phyloP scores from a whole-genome alignment of 2,888 invertebrate species.

The Lepas anatifera region DNA sequence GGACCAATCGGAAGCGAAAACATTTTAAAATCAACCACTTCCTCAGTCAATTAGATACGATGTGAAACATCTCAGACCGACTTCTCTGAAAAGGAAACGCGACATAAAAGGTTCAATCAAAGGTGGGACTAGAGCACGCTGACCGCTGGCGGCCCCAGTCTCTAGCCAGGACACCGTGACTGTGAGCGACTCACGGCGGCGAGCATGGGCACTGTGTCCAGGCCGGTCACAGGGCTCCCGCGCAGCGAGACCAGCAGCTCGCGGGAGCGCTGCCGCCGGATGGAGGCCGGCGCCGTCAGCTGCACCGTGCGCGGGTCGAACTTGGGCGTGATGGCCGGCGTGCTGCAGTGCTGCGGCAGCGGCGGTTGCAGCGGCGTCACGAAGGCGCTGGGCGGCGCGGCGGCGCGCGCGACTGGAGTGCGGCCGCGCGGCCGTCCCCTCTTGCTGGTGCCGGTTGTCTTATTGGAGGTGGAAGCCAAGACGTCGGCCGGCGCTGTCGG shows the following conservation, averaged over 20 bases:
- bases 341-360: background rate
- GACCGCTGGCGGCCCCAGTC: too few relatives aligned
- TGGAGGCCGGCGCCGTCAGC: background rate
- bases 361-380: background rate
- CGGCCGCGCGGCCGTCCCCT: background rate
- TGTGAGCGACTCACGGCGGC: too few relatives aligned
- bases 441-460: background rate
- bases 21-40: too few relatives aligned
- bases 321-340: conserved; percentile 3
- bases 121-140: too few relatives aligned
- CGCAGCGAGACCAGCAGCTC: conserved; percentile 8
- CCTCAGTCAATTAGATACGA: too few relatives aligned
- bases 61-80: too few relatives aligned
- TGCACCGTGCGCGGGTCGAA: conserved; percentile 6
- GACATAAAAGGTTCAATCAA: too few relatives aligned
- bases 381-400: background rate
- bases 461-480: too few relatives aligned
- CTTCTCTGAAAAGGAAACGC: too few relatives aligned
- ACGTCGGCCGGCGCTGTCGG: background rate
- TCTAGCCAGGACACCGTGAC: too few relatives aligned
- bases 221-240: conserved; percentile 3
- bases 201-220: too few relatives aligned
- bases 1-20: too few relatives aligned
- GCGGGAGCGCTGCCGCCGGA: background rate
- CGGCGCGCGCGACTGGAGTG: background rate